These are phyloP conservation scores for Sebastes steindachneri DNA, from an alignment of 2,797 vertebrate species.

Conservation along the genomic window DNA sequence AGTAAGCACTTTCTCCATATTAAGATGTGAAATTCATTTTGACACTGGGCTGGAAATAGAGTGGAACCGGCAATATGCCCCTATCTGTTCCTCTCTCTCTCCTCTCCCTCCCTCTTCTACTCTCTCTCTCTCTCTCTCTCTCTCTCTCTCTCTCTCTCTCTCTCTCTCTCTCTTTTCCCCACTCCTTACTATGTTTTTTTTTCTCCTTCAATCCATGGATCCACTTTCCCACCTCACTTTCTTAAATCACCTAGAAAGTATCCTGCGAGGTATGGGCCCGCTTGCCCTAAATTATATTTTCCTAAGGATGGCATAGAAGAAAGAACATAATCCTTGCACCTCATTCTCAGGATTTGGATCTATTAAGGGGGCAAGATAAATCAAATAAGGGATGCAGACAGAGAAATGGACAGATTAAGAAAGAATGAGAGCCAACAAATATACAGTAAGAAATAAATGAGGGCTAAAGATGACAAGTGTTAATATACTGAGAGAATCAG, in stretches of 20 bases:
- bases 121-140: constrained; percentile 3
- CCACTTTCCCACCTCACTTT: constrained; percentile 45
- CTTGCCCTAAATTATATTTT: constrained; percentile 66
- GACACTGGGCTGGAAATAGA: constrained; percentile 84
- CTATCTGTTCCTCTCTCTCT: constrained; percentile 49
- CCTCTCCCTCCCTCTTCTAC: neutral
- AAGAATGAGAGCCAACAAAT: neutral
- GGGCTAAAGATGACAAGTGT: neutral
- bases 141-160: neutral
- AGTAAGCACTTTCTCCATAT: constrained; percentile 92
- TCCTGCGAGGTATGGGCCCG: constrained; percentile 51
- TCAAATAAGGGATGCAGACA: neutral
- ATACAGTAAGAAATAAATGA: neutral
- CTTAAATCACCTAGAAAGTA: constrained; percentile 65
- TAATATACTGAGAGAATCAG: constrained; percentile 7
- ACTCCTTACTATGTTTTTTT: constrained; percentile 16
- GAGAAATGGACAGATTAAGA: neutral
- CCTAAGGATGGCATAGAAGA: constrained; percentile 40
- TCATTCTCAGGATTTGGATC: constrained; percentile 35
- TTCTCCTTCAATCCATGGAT: constrained; percentile 46
- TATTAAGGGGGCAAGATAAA: constrained; percentile 7
- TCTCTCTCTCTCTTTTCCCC: neutral
- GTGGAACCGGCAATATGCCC: constrained; percentile 73
- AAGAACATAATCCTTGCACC: constrained; percentile 39
- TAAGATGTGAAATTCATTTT: constrained; percentile 89